Evolutionary conservation across 2,888 invertebrate species (phyloP), one percentile per base, ranked within the genome.

Genomic region (Agrotis exclamationis): DNA sequence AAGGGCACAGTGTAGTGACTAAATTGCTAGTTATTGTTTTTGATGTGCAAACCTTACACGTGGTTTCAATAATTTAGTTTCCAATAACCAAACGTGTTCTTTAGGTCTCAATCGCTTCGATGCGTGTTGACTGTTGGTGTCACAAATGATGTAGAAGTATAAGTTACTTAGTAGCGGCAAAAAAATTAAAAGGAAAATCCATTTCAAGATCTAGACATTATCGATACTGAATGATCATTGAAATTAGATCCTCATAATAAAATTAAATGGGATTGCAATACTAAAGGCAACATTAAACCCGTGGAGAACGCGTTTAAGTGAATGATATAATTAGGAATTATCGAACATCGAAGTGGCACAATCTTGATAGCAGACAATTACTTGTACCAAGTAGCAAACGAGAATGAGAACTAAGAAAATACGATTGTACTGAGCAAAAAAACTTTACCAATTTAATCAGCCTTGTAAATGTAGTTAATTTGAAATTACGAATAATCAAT

Each of bases 401-500:
- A 58, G n/a, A 63, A 65, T 39, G 51, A 33, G 20, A 51, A 24
- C 48, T 28, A 51, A 50, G 33, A 20, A 54, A 66, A 66, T 24
- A 58, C 64, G 69, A 60, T 58, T n/a, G 14, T 22, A 44, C 28
- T 48, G 14, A 16, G 14, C 18, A 59, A 62, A 63, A 45, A 58
- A 69, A 53, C n/a, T 14, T 60, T 57, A 59, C 18, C 22, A 65
- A 63, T 68, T 24, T 54, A 59, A 82, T 39, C 45, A 72, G 63
- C 56, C 59, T 18, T 79, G 67, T 66, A 64, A 83, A 73, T 69
- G 51, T 73, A 63, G 20, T 63, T 66, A 59, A 79, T 73, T 59
- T 70, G 53, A 60, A 76, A 69, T 72, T 57, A 64, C 64, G 48
- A 76, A 71, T 62, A 74, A 70, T 54, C 66, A 74, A 83, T 77